Evolutionary conservation across 2,113 vertebrate genomes (phyloP).

Genomic region (Microcebus tavaratra): DNA sequence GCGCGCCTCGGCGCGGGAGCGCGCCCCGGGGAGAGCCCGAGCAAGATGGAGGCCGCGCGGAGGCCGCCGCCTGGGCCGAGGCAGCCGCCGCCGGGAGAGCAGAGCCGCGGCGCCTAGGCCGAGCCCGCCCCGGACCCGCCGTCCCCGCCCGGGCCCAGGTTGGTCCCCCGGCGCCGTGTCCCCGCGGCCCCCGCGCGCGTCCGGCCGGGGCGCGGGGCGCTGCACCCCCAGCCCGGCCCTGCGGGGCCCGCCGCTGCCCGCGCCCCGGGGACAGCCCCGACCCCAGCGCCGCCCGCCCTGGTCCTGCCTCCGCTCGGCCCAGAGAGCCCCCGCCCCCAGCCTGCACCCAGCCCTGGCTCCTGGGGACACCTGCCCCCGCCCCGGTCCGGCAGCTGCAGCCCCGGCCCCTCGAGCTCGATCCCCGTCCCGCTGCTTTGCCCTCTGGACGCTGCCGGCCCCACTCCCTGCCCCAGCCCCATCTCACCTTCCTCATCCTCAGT

Average conservation of each 20-base stretch:
- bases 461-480: neutral
- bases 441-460: neutral
- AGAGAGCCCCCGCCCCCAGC: neutral
- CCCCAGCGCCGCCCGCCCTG: neutral
- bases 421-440: neutral
- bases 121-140: neutral
- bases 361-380: neutral
- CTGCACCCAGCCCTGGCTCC: neutral
- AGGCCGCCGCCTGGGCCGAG: constrained; percentile 73
- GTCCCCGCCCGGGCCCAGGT: constrained; percentile 57
- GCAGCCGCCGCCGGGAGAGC: constrained; percentile 39
- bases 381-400: neutral
- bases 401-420: neutral
- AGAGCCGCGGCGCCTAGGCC: constrained; percentile 61
- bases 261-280: neutral
- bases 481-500: neutral
- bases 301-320: neutral
- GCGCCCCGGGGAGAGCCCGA: constrained; percentile 71
- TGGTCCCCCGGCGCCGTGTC: constrained; percentile 19
- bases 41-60: constrained; percentile 79
- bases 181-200: neutral
- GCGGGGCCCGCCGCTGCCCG: neutral
- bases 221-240: constrained; percentile 17
- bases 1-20: constrained; percentile 59
- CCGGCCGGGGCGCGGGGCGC: constrained; percentile 29